These are phyloP conservation scores for Leptopilina drosophilae DNA, from an alignment of 2,888 invertebrate species.

Conservation along the genomic window DNA sequence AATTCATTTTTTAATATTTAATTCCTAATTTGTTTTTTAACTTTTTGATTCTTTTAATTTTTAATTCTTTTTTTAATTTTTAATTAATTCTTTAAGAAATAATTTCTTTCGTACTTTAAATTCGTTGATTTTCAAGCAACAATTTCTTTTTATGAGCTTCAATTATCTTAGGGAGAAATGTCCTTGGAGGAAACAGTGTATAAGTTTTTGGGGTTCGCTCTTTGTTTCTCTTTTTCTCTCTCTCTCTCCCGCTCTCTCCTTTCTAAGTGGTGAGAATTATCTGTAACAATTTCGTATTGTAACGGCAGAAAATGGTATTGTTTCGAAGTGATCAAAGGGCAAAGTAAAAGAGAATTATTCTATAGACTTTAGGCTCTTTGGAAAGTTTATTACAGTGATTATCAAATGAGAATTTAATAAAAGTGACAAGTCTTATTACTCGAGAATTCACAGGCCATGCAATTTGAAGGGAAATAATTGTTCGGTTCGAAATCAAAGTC, in stretches of 20 bases:
- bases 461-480: too few relatives aligned
- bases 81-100: too few relatives aligned
- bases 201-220: neutral
- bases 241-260: neutral
- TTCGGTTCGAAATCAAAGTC: too few relatives aligned
- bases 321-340: slow-evolving; percentile 20
- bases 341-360: neutral
- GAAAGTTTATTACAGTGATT: slow-evolving; percentile 12
- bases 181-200: neutral
- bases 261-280: neutral
- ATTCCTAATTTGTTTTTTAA: neutral
- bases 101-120: too few relatives aligned
- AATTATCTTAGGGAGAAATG: slow-evolving; percentile 12
- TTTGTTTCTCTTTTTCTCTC: too few relatives aligned
- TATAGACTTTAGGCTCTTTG: neutral
- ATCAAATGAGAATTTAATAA: neutral
- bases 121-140: neutral
- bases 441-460: neutral
- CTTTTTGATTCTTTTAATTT: too few relatives aligned
- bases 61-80: too few relatives aligned
- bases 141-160: neutral
- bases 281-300: slow-evolving; percentile 2
- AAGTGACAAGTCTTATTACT: slow-evolving; percentile 11
- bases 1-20: neutral
- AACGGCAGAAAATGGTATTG: neutral